Evolutionary conservation across 2,888 invertebrate species (phyloP).

Genomic region (Leucania comma): DNA sequence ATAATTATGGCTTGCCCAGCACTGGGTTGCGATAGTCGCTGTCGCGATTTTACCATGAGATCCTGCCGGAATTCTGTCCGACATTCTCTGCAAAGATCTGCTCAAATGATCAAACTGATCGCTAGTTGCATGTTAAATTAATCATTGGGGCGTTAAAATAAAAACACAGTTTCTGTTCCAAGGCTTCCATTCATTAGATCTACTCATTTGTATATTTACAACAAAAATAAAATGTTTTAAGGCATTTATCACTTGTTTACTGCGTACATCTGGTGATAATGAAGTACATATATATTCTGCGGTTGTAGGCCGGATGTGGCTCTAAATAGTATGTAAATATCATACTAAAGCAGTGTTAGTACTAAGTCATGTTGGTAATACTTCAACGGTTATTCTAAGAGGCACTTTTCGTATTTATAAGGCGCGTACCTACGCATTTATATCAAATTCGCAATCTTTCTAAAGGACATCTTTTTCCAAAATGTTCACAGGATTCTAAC

Average conservation of each 20-base stretch:
- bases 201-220: conserved; percentile 9
- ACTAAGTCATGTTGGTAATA: conserved; percentile 6
- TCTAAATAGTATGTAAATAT: conserved; percentile 42
- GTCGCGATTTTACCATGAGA: no score
- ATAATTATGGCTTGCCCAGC: no score
- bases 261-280: conserved; percentile 50
- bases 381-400: background rate
- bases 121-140: background rate
- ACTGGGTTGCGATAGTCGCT: no score
- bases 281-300: conserved; percentile 49
- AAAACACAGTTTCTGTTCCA: conserved; percentile 11
- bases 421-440: no score
- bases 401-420: background rate
- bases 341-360: conserved; percentile 22
- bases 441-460: background rate
- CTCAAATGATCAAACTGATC: no score
- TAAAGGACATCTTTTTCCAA: no score
- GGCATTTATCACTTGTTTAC: conserved; percentile 45
- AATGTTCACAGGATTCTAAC: no score
- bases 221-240: conserved; percentile 25
- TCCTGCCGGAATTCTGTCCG: no score
- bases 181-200: conserved; percentile 15
- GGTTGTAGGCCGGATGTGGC: conserved; percentile 43
- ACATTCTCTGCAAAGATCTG: no score
- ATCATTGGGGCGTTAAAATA: conserved; percentile 2